Percentiles rank a stretch among this genome's conserved stretches.
Conservation (phyloP, 2,113 vertebrate genomes). For the Leucoraja erinaceus region DNA sequence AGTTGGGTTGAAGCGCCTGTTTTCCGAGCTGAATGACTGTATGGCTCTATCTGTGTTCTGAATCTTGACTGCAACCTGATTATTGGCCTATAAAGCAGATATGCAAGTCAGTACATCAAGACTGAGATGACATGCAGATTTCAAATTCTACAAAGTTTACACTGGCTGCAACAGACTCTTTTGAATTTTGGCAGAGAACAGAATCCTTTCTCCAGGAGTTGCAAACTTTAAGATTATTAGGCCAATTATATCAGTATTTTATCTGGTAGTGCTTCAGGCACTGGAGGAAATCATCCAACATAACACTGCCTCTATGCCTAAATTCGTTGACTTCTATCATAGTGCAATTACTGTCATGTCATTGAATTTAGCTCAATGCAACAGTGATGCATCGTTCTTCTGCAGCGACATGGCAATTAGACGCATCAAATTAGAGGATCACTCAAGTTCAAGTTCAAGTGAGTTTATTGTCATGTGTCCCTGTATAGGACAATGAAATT, state of each 20-base stretch:
- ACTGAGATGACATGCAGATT: background rate
- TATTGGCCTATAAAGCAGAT: background rate
- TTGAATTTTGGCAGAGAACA: background rate
- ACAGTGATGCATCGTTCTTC: background rate
- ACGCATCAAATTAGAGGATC: background rate
- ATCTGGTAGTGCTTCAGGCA: too few relatives aligned
- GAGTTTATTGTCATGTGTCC: too few relatives aligned
- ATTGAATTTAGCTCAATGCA: background rate
- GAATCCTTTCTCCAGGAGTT: background rate
- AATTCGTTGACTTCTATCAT: background rate
- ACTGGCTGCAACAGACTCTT: background rate
- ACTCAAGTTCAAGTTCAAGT: too few relatives aligned
- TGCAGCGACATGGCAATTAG: background rate
- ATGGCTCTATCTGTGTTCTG: background rate
- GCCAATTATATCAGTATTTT: background rate
- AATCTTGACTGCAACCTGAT: background rate
- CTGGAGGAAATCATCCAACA: background rate
- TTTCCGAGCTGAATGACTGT: too few relatives aligned
- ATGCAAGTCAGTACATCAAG: background rate
- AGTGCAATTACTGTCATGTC: background rate
- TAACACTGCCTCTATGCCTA: background rate
- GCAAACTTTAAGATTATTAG: background rate
- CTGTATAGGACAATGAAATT: too few relatives aligned
- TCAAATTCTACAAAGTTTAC: background rate
- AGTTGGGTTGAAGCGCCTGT: too few relatives aligned